phyloP scores from a whole-genome alignment of 2,797 vertebrate genomes.

The Momotus momota region DNA sequence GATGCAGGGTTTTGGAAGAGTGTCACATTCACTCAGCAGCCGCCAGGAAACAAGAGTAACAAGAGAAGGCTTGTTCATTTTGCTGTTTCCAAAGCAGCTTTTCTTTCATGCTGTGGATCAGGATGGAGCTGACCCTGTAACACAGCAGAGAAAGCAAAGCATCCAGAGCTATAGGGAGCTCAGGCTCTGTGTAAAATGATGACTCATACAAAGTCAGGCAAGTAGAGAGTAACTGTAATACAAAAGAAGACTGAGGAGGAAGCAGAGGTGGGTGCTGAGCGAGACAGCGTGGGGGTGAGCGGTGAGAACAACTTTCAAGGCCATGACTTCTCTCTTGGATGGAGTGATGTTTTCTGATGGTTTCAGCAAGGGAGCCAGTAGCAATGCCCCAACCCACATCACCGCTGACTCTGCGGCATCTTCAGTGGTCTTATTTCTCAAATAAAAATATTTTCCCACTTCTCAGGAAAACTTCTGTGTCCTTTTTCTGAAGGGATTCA shows the following conservation, averaged over 20 bases:
- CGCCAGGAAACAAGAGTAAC: neutral
- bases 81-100: constrained; percentile 9
- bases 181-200: neutral
- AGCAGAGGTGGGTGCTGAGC: neutral
- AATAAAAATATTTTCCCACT: neutral
- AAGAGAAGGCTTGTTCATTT: neutral
- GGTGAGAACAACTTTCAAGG: neutral
- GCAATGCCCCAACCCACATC: neutral
- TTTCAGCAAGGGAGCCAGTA: neutral
- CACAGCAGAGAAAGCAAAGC: neutral
- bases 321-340: neutral
- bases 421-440: neutral
- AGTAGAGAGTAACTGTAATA: neutral
- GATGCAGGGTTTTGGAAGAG: neutral
- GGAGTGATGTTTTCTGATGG: neutral
- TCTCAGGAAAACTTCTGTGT: neutral
- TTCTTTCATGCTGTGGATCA: neutral
- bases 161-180: neutral
- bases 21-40: neutral
- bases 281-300: neutral
- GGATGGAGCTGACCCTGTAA: neutral
- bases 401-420: fast-evolving
- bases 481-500: neutral
- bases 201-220: neutral
- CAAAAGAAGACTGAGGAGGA: neutral